phyloP scores from a whole-genome alignment of 2,797 vertebrate species.

The Sylvia borin region DNA sequence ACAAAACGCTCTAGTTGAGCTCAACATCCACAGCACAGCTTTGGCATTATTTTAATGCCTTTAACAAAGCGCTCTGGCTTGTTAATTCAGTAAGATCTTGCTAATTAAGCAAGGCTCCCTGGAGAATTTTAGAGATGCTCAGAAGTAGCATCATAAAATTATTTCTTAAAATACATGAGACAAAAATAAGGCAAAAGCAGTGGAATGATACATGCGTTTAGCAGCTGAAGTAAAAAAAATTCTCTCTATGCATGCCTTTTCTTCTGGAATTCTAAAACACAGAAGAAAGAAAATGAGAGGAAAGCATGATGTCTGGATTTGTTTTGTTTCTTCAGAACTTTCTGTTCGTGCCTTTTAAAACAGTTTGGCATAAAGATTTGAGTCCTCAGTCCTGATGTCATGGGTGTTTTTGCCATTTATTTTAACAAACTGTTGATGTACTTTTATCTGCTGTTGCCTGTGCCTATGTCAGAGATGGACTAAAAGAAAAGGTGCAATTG shows the following conservation, averaged over 20 bases:
- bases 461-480: neutral
- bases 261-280: neutral
- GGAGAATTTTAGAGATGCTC: neutral
- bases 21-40: neutral
- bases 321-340: conserved; percentile 11
- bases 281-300: neutral
- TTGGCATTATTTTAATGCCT: neutral
- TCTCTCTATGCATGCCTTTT: neutral
- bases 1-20: neutral
- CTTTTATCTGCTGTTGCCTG: neutral
- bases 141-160: neutral
- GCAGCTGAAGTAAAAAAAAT: neutral
- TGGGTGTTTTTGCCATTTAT: neutral
- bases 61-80: neutral
- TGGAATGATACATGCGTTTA: neutral
- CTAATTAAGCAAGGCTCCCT: neutral
- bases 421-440: neutral
- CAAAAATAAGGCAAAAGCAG: neutral
- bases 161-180: neutral
- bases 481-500: neutral
- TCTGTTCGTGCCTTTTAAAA: neutral
- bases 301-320: neutral
- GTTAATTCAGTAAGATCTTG: neutral
- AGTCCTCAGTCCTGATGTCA: neutral
- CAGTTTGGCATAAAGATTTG: neutral